A percentile compares a stretch with the other conserved stretches of the same genome.
Conservation (phyloP, 2,888 invertebrate genomes). For the Caradrina clavipalpis region DNA sequence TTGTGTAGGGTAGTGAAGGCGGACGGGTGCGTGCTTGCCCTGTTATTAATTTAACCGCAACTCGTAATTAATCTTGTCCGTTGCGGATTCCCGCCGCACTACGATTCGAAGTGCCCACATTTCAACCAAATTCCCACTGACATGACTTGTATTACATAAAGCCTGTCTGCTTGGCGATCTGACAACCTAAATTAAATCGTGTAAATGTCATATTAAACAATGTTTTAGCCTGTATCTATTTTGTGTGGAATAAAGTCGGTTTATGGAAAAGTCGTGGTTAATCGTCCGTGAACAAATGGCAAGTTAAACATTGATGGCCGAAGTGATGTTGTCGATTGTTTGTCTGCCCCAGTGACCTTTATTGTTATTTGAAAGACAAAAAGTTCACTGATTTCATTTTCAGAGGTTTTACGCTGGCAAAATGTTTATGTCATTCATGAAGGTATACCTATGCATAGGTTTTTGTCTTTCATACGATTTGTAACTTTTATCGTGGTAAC, state of each 20-base stretch:
- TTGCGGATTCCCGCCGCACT: conserved; percentile 80
- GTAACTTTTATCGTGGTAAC: background rate
- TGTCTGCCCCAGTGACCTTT: conserved; percentile 57
- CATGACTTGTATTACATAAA: conserved; percentile 67
- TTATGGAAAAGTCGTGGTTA: conserved; percentile 49
- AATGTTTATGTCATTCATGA: conserved; percentile 11
- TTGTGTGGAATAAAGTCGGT: conserved; percentile 28
- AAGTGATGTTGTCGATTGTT: conserved; percentile 52
- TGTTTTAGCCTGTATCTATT: conserved; percentile 28
- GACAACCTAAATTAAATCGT: conserved; percentile 63
- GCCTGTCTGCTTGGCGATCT: conserved; percentile 34
- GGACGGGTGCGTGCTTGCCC: conserved; percentile 78
- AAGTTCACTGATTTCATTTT: conserved; percentile 50
- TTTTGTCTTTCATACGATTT: background rate
- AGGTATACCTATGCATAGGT: background rate
- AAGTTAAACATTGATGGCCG: conserved; percentile 52
- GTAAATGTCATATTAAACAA: conserved; percentile 55
- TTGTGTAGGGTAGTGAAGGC: conserved; percentile 70
- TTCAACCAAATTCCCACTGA: conserved; percentile 67
- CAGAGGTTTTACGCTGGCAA: background rate
- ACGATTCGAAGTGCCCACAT: conserved; percentile 67
- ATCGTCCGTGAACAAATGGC: conserved; percentile 49
- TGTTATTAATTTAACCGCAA: conserved; percentile 88
- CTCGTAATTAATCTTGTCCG: conserved; percentile 88
- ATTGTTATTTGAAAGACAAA: conserved; percentile 44